phyloP scores from a whole-genome alignment of 2,888 invertebrate genomes.

The Drosophila anomelani region DNA sequence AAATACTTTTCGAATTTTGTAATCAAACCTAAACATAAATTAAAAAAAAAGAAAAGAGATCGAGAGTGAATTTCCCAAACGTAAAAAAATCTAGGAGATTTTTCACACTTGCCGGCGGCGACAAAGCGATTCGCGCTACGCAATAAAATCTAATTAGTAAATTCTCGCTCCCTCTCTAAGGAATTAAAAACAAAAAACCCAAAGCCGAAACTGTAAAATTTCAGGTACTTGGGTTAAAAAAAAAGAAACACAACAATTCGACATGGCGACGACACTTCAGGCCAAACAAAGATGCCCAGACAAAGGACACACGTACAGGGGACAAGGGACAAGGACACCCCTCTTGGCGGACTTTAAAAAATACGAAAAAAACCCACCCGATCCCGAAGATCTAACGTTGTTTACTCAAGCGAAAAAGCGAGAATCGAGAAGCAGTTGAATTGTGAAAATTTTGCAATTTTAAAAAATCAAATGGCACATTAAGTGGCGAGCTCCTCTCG shows the following conservation, averaged over 20 bases:
- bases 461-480: conserved; percentile 76
- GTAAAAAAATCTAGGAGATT: conserved; percentile 55
- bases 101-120: conserved; percentile 61
- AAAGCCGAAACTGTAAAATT: conserved; percentile 50
- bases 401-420: conserved; percentile 70
- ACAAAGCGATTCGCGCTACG: conserved; percentile 72
- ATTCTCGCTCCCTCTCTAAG: conserved; percentile 32
- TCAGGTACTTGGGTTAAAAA: conserved; percentile 67
- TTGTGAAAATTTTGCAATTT: conserved; percentile 59
- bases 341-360: conserved; percentile 45
- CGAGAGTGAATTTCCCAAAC: conserved; percentile 9
- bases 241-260: conserved; percentile 55
- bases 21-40: conserved; percentile 9
- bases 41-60: conserved; percentile 20
- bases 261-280: conserved; percentile 73
- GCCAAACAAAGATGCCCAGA: conserved; percentile 70
- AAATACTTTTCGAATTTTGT: conserved; percentile 5
- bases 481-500: conserved; percentile 59
- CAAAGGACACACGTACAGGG: conserved; percentile 71
- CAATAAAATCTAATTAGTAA: conserved; percentile 78
- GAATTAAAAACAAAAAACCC: conserved; percentile 36
- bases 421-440: conserved; percentile 36
- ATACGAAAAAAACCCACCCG: conserved; percentile 50
- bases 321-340: conserved; percentile 56
- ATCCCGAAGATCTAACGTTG: conserved; percentile 48